Evolutionary conservation across 1,140 invertebrate genomes (phyloP).

Genomic region (Aphaenogaster floridana): DNA sequence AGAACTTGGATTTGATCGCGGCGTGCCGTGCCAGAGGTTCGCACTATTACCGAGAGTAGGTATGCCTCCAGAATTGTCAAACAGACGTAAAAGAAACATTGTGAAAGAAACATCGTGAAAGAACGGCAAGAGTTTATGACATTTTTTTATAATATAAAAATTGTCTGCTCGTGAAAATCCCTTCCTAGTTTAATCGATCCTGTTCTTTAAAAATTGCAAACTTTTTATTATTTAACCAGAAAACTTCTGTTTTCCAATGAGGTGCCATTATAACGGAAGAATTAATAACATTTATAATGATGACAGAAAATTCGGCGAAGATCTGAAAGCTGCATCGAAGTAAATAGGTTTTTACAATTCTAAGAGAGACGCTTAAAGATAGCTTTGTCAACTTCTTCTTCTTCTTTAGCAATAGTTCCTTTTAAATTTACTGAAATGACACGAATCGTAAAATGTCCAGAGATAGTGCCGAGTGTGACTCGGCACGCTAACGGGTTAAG

Average conservation of each 20-base stretch:
- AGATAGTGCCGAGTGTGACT: not conserved
- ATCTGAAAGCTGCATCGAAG: not conserved
- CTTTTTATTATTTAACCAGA: not conserved
- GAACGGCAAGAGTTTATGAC: not conserved
- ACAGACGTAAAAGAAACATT: not conserved
- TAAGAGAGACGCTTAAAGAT: not conserved
- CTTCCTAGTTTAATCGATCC: not conserved
- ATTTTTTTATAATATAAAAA: not conserved
- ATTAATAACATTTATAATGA: not conserved
- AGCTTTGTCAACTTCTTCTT: not conserved
- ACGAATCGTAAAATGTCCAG: not conserved
- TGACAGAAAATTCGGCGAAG: not conserved
- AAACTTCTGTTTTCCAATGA: not conserved
- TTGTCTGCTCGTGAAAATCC: not conserved
- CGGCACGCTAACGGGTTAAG: conserved; percentile 41
- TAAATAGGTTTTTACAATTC: not conserved
- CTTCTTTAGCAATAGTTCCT: not conserved
- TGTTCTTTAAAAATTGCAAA: not conserved
- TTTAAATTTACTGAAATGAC: not conserved
- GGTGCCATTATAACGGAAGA: not conserved
- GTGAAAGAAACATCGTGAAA: not conserved
- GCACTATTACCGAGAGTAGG: conserved; percentile 52
- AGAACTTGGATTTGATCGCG: not conserved
- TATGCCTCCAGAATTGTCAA: not conserved
- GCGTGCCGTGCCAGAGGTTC: not conserved